Base-by-base conservation (phyloP, 1,140 invertebrate species). In the Drosophila sulfurigaster region DNA sequence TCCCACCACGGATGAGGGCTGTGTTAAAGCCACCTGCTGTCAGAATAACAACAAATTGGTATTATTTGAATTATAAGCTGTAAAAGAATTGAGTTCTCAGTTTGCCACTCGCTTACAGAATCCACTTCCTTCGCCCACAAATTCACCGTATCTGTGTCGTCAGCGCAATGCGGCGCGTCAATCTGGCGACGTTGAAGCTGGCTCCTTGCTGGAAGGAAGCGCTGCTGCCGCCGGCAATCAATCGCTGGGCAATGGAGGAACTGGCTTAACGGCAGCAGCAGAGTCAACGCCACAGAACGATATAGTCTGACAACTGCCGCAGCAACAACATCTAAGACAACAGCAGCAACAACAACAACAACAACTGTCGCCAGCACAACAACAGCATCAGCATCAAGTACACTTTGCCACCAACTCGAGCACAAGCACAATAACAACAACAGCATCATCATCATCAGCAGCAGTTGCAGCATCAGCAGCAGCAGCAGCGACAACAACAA, bases 11-110 rank as follows among this genome's bases (percentile, higher is more conserved):
- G 96, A 97, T 71, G 95, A 96, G 82, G 95, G 96, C 13, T 98
- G 97, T 88, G 95, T 96, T 78, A 95, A 96, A 78, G 96, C 96
- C 13, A 98, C 97, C 1, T 98, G 97, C 90, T 98, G 97, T 81
- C 92, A 93, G 75, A 93, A 92, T 62, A 93, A 92, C 66, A 93
- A 92, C 57, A 93, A 93, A 91, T 57, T 92, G 65, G 87, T 92
- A 16, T 35, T 6, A 35, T 1, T 32, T 28, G 6, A n/a, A 8
- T 41, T 59, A 4, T 32, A 3, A 8, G 8, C 35, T 8, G n/a
- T 13, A n/a, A 0, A 7, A 35, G 15, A 43, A 4, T 8, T 43
- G 3, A 38, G 45, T 62, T 48, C 7, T 25, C 20, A 25, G 15
- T 1, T 46, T 57, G 0, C 1, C 28, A 20, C 63, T 60, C 7